Evolutionary conservation across 2,888 invertebrate genomes (phyloP).

Genomic region (Escarpia spicata): DNA sequence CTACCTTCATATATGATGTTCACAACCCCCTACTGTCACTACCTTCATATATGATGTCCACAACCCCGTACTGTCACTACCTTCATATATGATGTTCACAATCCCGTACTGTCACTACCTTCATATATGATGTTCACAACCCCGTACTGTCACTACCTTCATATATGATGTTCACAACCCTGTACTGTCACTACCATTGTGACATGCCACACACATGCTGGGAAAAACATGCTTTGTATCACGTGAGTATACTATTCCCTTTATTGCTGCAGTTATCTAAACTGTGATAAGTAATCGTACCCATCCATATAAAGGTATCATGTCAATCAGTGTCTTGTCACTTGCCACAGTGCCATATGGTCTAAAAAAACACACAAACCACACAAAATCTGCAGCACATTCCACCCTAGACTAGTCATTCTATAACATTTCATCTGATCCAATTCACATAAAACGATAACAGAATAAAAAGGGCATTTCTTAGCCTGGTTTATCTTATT

Average conservation of each 20-base stretch:
- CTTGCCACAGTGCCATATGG: neutral
- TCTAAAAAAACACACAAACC: neutral
- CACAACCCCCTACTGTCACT: too few species aligned
- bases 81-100: too few species aligned
- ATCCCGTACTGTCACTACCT: too few species aligned
- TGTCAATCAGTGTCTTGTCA: neutral
- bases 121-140: too few species aligned
- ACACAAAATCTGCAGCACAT: neutral
- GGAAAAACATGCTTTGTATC: neutral
- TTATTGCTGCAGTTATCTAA: neutral
- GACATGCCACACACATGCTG: neutral
- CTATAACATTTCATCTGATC: neutral
- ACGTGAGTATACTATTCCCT: neutral
- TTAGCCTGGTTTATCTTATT: neutral
- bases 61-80: too few species aligned
- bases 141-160: too few species aligned
- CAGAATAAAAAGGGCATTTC: neutral
- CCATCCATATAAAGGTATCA: neutral
- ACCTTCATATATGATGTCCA: too few species aligned
- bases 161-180: too few species aligned
- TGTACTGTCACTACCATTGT: neutral
- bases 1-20: too few species aligned
- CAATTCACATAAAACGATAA: neutral
- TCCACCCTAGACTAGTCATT: neutral
- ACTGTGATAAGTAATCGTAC: neutral